Conservation (phyloP, 1,140 invertebrate species). For the Calycopis cecrops region DNA sequence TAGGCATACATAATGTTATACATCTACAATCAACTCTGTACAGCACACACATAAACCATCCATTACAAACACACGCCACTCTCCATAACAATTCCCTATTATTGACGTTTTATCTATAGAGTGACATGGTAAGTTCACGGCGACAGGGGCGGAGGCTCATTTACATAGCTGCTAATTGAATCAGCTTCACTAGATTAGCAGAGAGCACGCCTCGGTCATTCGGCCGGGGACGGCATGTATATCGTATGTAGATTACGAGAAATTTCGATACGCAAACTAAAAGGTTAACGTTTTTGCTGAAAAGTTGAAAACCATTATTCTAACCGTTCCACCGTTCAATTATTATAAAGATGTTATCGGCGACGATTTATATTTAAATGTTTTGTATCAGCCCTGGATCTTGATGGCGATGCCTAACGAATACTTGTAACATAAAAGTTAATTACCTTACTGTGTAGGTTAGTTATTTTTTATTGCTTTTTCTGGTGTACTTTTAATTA, state of each 20-base stretch:
- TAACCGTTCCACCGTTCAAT: background rate
- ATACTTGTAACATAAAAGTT: background rate
- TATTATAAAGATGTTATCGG: constrained; percentile 3
- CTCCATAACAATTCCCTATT: no score
- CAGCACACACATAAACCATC: no score
- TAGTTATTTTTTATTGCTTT: no score
- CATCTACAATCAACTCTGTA: no score
- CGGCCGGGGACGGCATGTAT: background rate
- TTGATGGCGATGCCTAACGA: background rate
- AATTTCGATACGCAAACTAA: constrained; percentile 4
- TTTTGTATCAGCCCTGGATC: background rate
- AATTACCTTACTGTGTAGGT: background rate
- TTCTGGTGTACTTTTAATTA: no score
- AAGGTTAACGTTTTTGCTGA: background rate
- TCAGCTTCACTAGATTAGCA: constrained; percentile 16
- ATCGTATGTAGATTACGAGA: constrained; percentile 6
- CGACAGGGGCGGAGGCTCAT: constrained; percentile 7
- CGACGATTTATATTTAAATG: constrained; percentile 1
- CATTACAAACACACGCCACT: no score
- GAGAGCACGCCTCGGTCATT: constrained; percentile 6
- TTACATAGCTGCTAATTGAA: constrained; percentile 17
- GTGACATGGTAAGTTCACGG: background rate
- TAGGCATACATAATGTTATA: no score
- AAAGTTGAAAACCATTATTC: constrained; percentile 4
- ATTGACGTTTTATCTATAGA: no score